phyloP scores from a whole-genome alignment of 2,797 vertebrate genomes.

The Danio aesculapii region DNA sequence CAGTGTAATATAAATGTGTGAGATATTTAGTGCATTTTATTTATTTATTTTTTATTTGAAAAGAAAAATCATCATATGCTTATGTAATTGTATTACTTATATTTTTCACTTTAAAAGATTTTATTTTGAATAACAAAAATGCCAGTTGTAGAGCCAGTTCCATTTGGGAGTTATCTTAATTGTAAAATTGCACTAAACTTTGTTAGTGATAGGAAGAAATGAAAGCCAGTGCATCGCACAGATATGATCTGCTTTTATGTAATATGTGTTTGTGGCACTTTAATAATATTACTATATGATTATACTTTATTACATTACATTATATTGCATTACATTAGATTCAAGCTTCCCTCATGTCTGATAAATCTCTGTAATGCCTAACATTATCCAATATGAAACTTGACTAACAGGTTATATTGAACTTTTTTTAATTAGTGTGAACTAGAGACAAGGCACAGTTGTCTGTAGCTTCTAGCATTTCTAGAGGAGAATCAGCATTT shows the following conservation, averaged over 20 bases:
- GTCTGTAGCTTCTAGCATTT: constrained; percentile 27
- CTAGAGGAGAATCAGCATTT: constrained; percentile 1
- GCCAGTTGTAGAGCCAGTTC: background rate
- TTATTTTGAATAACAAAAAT: too few relatives aligned
- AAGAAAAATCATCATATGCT: too few relatives aligned
- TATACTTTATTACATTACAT: too few relatives aligned
- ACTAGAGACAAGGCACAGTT: background rate
- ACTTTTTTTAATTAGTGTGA: background rate
- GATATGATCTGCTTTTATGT: background rate
- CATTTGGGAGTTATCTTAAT: background rate
- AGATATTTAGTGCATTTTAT: too few relatives aligned
- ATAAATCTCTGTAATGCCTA: too few relatives aligned
- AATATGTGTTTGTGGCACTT: background rate
- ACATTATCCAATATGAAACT: too few relatives aligned
- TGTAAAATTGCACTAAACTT: background rate
- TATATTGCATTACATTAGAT: too few relatives aligned
- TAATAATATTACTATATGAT: background rate
- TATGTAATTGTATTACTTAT: too few relatives aligned
- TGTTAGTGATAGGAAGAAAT: background rate
- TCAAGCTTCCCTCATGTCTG: background rate
- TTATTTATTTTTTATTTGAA: too few relatives aligned
- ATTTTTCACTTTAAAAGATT: too few relatives aligned
- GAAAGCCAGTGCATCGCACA: background rate
- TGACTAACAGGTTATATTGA: too few relatives aligned
- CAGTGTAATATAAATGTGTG: too few relatives aligned